Conservation (phyloP, 2,113 vertebrate species). For the Agelaius tricolor region DNA sequence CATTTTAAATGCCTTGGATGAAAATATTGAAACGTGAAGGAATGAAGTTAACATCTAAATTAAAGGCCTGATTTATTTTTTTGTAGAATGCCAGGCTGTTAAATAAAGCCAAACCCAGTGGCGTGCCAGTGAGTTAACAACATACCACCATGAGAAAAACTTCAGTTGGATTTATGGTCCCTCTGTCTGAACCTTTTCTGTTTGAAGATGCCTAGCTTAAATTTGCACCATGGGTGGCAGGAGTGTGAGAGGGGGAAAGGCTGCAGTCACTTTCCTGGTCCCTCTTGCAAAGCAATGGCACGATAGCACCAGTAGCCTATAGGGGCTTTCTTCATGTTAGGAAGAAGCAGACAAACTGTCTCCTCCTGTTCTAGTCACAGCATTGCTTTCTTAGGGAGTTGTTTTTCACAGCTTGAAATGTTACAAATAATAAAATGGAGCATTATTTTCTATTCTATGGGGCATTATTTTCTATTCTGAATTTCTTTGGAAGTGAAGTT, state of each 20-base stretch:
- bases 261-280: not conserved
- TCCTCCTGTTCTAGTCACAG: not conserved
- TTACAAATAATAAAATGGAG: not conserved
- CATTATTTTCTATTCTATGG: not conserved
- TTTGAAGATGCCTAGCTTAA: slow-evolving; percentile 24
- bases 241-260: not conserved
- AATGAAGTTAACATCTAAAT: not conserved
- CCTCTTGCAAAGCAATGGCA: not conserved
- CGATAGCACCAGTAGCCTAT: not conserved
- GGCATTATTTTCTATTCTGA: not conserved
- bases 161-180: slow-evolving; percentile 16
- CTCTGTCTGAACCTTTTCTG: slow-evolving; percentile 27
- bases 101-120: slow-evolving; percentile 17
- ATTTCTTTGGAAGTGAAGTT: not conserved
- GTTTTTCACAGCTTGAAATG: not conserved
- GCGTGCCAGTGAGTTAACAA: not conserved
- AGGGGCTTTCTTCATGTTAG: not conserved
- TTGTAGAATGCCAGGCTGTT: not conserved
- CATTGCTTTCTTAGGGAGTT: not conserved
- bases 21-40: slow-evolving; percentile 14
- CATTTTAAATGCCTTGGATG: not conserved
- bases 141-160: not conserved
- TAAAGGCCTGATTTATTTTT: slow-evolving; percentile 23
- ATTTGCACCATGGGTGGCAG: not conserved
- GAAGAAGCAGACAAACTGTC: not conserved